phyloP scores from a whole-genome alignment of 2,888 invertebrate genomes.

The Stratiomys singularior region DNA sequence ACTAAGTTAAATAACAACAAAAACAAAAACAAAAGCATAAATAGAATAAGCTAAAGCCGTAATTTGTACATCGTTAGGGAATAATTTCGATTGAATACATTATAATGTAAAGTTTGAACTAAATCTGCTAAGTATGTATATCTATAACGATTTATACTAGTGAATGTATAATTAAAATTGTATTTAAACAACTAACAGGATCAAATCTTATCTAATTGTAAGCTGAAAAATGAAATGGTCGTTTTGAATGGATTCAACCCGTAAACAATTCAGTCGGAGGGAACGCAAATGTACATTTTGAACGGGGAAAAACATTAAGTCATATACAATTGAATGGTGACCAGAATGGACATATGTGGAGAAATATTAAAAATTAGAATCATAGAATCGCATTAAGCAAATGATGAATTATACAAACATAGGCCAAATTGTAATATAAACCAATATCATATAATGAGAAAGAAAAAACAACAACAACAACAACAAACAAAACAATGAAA shows the following conservation, averaged over 20 bases:
- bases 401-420: conserved; percentile 34
- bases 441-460: conserved; percentile 19
- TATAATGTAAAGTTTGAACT: too few relatives aligned
- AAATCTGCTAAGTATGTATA: too few relatives aligned
- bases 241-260: background rate
- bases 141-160: background rate
- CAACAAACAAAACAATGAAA: too few relatives aligned
- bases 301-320: background rate
- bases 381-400: conserved; percentile 1
- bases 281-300: background rate
- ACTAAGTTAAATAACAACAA: background rate
- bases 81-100: background rate
- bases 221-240: background rate
- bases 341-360: background rate
- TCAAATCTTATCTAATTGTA: background rate
- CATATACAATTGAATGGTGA: background rate
- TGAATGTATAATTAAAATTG: background rate
- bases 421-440: conserved; percentile 46
- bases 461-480: too few relatives aligned
- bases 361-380: conserved; percentile 37
- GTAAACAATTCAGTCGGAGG: background rate
- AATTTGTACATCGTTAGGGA: conserved; percentile 11
- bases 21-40: background rate
- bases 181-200: background rate
- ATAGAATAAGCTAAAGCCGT: too few relatives aligned